A percentile compares a stretch with the other conserved stretches of the same genome.
These are phyloP conservation scores for Epizoanthus illoricatus DNA, from an alignment of 92 coral and sea anemone genomes.

Conservation along the genomic window DNA sequence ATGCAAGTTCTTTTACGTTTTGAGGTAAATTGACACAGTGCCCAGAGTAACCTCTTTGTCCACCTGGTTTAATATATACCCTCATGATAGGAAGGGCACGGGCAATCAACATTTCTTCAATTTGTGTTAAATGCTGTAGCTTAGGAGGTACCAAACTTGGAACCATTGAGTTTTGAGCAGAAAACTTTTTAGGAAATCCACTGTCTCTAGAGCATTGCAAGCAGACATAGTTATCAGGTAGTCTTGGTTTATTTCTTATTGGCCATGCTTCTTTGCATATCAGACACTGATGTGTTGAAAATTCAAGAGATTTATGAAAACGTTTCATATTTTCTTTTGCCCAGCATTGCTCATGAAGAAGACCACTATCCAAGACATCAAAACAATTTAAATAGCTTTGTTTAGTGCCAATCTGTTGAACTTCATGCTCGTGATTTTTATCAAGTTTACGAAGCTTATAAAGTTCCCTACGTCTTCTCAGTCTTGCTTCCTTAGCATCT, in stretches of 20 bases:
- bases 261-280: constrained; percentile 57
- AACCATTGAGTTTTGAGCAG: constrained; percentile 15
- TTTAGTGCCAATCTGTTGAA: too few relatives aligned
- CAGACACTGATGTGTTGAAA: constrained; percentile 39
- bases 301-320: constrained; percentile 52
- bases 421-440: too few relatives aligned
- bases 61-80: constrained; percentile 49
- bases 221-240: not conserved
- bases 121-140: constrained; percentile 43
- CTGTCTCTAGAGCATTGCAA: constrained; percentile 39
- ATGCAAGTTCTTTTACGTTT: too few relatives aligned
- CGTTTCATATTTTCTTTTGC: constrained; percentile 50
- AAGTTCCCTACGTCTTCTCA: too few relatives aligned
- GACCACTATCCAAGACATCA: not conserved
- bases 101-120: constrained; percentile 59
- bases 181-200: constrained; percentile 29
- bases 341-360: constrained; percentile 45
- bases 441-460: too few relatives aligned
- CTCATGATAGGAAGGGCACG: constrained; percentile 46
- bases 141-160: constrained; percentile 44
- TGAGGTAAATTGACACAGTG: too few relatives aligned
- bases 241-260: constrained; percentile 10
- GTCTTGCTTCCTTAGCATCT: too few relatives aligned
- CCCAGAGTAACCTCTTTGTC: constrained; percentile 37
- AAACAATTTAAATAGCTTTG: not conserved